Conservation (phyloP, 2,797 vertebrate genomes). For the Catostomus latipinnis region DNA sequence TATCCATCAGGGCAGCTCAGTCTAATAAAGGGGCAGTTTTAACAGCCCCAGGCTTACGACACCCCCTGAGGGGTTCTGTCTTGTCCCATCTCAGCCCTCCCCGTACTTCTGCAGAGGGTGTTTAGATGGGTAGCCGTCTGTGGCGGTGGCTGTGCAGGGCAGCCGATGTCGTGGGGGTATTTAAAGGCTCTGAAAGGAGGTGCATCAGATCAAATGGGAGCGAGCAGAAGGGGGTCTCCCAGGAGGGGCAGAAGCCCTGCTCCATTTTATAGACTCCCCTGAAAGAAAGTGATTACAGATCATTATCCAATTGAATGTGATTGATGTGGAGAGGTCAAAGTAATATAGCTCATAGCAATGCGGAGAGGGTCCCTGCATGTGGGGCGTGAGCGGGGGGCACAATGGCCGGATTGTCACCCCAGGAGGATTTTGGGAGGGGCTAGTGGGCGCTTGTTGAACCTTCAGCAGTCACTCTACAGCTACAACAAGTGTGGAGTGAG, state of each 20-base stretch:
- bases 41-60: conserved; percentile 83
- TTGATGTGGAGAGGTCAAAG: conserved; percentile 99
- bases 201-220: conserved; percentile 88
- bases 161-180: conserved; percentile 81
- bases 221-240: conserved; percentile 98
- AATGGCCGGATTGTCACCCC: conserved; percentile 92
- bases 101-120: conserved; percentile 73
- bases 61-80: conserved; percentile 82
- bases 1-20: conserved; percentile 81
- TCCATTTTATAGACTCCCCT: conserved; percentile 99
- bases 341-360: conserved; percentile 92
- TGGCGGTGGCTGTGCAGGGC: conserved; percentile 44
- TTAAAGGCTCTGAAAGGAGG: conserved; percentile 86
- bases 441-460: conserved; percentile 59
- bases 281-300: conserved; percentile 99
- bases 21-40: conserved; percentile 92
- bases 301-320: conserved; percentile 99
- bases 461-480: conserved; percentile 67
- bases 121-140: conserved; percentile 31
- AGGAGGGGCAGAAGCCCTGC: conserved; percentile 90
- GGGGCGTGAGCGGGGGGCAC: conserved; percentile 78
- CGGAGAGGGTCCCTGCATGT: conserved; percentile 43
- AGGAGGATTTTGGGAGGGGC: conserved; percentile 69
- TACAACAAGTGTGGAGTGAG: conserved; percentile 78
- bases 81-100: conserved; percentile 82